These are phyloP conservation scores for Mesorhabditis spiculigera DNA, from an alignment of 2,888 invertebrate species.

Conservation along the genomic window DNA sequence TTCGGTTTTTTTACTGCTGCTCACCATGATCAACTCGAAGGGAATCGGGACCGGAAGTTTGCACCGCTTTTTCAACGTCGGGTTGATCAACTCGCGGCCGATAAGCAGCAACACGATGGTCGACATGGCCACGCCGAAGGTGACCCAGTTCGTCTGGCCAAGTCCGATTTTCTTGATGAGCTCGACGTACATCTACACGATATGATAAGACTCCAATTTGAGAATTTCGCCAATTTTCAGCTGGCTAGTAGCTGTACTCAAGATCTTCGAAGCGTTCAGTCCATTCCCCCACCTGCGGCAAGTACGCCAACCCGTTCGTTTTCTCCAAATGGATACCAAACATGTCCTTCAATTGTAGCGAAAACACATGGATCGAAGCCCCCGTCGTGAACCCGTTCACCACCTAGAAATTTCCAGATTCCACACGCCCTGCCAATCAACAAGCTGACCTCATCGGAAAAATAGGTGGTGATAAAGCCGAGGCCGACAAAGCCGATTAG, in stretches of 20 bases:
- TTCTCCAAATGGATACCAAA: constrained; percentile 60
- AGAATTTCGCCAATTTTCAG: not conserved
- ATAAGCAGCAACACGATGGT: constrained; percentile 55
- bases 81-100: constrained; percentile 62
- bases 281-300: constrained; percentile 59
- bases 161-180: not conserved
- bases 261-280: no score
- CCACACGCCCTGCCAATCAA: not conserved
- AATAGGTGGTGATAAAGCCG: constrained; percentile 58
- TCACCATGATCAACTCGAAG: constrained; percentile 58
- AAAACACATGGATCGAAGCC: constrained; percentile 63
- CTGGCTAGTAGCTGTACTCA: not conserved
- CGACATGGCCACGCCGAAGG: constrained; percentile 67
- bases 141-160: constrained; percentile 62
- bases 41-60: constrained; percentile 59
- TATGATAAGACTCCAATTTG: not conserved
- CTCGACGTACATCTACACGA: not conserved
- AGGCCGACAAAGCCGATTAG: constrained; percentile 73
- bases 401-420: constrained; percentile 36
- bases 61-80: constrained; percentile 57
- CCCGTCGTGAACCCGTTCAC: constrained; percentile 65
- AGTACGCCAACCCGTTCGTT: constrained; percentile 60
- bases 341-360: constrained; percentile 63
- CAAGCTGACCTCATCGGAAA: constrained; percentile 49
- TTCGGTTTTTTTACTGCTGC: no score